Evolutionary conservation across 2,113 vertebrate species (phyloP), one percentile per base, ranked within the genome.

Genomic region (Todiramphus chloris): DNA sequence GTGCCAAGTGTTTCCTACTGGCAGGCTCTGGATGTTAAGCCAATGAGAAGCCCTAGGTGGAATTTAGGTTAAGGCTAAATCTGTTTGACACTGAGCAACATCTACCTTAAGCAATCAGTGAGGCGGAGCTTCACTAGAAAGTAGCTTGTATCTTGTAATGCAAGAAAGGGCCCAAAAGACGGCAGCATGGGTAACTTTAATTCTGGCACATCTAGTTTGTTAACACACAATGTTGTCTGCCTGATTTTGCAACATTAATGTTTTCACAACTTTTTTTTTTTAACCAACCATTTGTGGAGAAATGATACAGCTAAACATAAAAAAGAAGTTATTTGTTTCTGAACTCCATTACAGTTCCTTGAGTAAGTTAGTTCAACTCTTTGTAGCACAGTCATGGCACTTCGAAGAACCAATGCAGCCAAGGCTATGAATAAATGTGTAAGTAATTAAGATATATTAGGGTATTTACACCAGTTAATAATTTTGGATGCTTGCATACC

Each of bases 1-100:
- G 46, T 92, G 93, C 95, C 94, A 95, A 94, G 83, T 46, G 62
- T 82, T 94, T 95, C 90, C 77, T 84, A 56, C 93, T 83, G 73
- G 73, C 91, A 82, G 48, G 69, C 80, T 4, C 33, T 55, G 46
- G 66, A 51, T 90, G 72, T 68, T 1, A 0, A 75, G 51, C 60
- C 83, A 83, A 16, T 59, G 64, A 68, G 86, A 89, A 92, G 51
- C 72, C 46, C 43, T 60, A 94, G 60, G 83, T 94, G 46, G 77
- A 91, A 78, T 82, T 75, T 78, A 94, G 73, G 37, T 44, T 64
- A 35, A 56, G 43, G 51, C 76, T 72, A 56, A 67, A 81, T 63
- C 64, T 44, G 27, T 63, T 84, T 77, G 75, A 41, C 43, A n/a
- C 73, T 16, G 10, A 78, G 53, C 24, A 89, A 37, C 35, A 33